These are phyloP conservation scores for Lagodon rhomboides DNA, from an alignment of 2,797 vertebrate genomes.

Conservation along the genomic window DNA sequence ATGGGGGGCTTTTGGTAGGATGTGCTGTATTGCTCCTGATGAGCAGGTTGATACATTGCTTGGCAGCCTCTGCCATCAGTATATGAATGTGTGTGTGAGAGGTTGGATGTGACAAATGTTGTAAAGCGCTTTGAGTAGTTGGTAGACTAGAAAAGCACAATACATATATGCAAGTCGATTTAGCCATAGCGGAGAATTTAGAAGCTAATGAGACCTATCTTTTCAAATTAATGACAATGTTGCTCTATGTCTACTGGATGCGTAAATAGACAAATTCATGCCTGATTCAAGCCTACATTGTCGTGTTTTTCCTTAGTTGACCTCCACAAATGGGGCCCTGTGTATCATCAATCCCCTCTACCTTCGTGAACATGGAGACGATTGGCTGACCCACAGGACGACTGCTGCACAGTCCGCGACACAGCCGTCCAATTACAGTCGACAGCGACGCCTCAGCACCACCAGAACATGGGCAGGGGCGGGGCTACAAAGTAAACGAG, in stretches of 20 bases:
- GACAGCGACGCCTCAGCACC: slow-evolving; percentile 76
- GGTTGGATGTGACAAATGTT: too few relatives aligned
- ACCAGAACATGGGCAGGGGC: slow-evolving; percentile 84
- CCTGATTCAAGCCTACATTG: background rate
- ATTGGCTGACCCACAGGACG: slow-evolving; percentile 79
- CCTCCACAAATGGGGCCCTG: slow-evolving; percentile 82
- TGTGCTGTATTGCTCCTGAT: too few relatives aligned
- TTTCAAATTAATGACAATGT: background rate
- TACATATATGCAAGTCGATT: too few relatives aligned
- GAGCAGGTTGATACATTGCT: too few relatives aligned
- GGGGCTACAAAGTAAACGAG: slow-evolving; percentile 82
- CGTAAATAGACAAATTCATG: background rate
- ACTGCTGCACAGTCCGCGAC: background rate
- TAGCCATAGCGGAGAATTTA: too few relatives aligned
- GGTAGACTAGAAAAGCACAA: too few relatives aligned
- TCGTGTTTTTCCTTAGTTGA: slow-evolving; percentile 64
- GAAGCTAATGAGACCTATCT: too few relatives aligned
- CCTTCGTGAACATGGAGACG: slow-evolving; percentile 86
- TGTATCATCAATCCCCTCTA: slow-evolving; percentile 91
- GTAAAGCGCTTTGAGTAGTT: too few relatives aligned
- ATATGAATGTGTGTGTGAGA: too few relatives aligned
- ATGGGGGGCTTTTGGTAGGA: too few relatives aligned
- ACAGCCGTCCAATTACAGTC: slow-evolving; percentile 72
- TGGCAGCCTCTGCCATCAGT: too few relatives aligned
- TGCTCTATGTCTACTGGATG: background rate